Conservation (phyloP, 2,797 vertebrate genomes). For the Falco novaeseelandiae region DNA sequence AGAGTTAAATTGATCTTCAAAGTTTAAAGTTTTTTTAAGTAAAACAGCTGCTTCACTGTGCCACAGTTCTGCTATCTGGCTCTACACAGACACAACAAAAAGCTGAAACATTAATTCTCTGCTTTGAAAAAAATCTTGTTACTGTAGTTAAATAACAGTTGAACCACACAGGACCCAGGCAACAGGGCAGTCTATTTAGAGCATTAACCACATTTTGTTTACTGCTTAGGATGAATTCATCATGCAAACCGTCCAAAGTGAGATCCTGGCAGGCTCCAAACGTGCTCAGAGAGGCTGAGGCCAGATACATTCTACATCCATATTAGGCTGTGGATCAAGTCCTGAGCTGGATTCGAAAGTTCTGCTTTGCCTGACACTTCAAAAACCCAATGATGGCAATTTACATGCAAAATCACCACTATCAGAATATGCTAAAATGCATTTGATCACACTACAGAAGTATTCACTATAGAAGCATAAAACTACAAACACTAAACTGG, state of each 20-base stretch:
- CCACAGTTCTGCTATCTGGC: not conserved
- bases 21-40: not conserved
- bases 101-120: not conserved
- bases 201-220: conserved; percentile 70
- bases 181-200: conserved; percentile 58
- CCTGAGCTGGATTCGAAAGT: conserved; percentile 32
- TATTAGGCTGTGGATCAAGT: conserved; percentile 77
- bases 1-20: not conserved
- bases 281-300: conserved; percentile 17
- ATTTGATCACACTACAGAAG: not conserved
- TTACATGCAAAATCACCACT: not conserved
- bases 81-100: not conserved
- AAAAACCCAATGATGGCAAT: not conserved
- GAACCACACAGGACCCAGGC: conserved; percentile 1
- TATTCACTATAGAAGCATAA: not conserved
- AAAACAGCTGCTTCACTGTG: not conserved
- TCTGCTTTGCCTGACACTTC: conserved; percentile 32
- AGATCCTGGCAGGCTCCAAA: conserved; percentile 69
- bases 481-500: not conserved
- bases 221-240: conserved; percentile 70
- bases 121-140: not conserved
- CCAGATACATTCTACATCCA: conserved; percentile 78
- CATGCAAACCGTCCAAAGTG: conserved; percentile 56
- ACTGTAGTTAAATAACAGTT: conserved; percentile 13
- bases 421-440: not conserved